phyloP scores from a whole-genome alignment of 2,113 vertebrate species.

The Galeopterus variegatus region DNA sequence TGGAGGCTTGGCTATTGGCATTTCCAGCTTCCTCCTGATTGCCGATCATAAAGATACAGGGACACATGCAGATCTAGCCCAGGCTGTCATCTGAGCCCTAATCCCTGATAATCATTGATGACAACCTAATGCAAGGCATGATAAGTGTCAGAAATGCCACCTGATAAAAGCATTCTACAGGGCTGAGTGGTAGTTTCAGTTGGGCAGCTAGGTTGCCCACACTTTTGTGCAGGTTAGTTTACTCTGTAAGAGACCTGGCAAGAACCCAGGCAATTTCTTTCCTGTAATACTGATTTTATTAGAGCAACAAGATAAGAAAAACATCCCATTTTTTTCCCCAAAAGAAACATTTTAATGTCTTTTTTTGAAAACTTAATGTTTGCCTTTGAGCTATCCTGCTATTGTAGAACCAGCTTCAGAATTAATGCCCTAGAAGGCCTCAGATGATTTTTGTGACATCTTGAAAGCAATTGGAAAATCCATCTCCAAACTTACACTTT shows the following conservation, averaged over 20 bases:
- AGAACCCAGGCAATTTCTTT: not conserved
- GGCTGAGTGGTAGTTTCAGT: not conserved
- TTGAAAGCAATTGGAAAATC: slow-evolving; percentile 32
- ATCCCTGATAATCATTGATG: not conserved
- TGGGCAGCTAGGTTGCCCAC: not conserved
- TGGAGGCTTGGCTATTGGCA: not conserved
- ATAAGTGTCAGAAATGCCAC: not conserved
- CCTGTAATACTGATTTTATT: slow-evolving; percentile 53
- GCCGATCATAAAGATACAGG: slow-evolving; percentile 12
- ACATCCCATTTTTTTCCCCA: not conserved
- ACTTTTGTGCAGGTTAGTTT: not conserved
- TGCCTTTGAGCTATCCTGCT: slow-evolving; percentile 60
- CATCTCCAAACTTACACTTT: not conserved
- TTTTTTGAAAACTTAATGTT: slow-evolving; percentile 71
- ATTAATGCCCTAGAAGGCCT: slow-evolving; percentile 3
- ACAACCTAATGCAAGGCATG: not conserved
- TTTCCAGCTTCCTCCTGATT: not conserved
- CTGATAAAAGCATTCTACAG: not conserved
- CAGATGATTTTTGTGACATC: slow-evolving; percentile 19
- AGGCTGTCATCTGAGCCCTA: slow-evolving; percentile 32
- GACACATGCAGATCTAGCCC: not conserved
- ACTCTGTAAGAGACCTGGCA: not conserved
- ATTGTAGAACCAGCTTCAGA: slow-evolving; percentile 54
- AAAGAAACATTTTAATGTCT: slow-evolving; percentile 64
- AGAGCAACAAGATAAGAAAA: slow-evolving; percentile 54